Conservation (phyloP, 2,113 vertebrate genomes). For the Apaloderma vittatum region DNA sequence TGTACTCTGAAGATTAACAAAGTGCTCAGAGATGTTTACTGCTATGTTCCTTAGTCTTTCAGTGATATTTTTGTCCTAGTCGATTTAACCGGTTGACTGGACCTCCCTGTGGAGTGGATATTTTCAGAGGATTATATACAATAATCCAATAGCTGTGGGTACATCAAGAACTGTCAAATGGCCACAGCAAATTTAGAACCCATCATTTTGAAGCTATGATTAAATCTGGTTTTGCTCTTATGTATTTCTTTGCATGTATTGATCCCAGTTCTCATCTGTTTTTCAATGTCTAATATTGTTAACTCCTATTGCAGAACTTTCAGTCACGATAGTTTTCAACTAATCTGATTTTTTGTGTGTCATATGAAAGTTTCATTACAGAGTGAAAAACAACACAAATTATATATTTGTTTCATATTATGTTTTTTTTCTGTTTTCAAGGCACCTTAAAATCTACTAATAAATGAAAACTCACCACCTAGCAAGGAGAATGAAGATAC, state of each 20-base stretch:
- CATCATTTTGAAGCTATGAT: neutral
- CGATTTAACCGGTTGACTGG: neutral
- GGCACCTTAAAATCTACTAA: neutral
- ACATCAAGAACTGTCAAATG: neutral
- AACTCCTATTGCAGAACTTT: neutral
- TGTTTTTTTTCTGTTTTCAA: neutral
- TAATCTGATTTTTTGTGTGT: neutral
- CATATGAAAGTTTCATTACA: neutral
- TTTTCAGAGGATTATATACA: neutral
- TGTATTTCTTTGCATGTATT: neutral
- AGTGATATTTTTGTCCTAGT: neutral
- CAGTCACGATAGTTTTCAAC: neutral
- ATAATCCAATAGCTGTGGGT: neutral
- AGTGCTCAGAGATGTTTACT: neutral
- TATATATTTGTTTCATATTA: neutral
- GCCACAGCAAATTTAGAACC: neutral
- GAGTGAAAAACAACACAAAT: neutral
- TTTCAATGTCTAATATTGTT: neutral
- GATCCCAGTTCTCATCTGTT: neutral
- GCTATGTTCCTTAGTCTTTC: neutral
- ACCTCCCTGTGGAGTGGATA: neutral
- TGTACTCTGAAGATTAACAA: neutral
- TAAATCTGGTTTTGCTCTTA: neutral
- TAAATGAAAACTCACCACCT: neutral
- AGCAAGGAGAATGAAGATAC: neutral